Conservation (phyloP, 1,140 invertebrate species). For the Schlechtendalia chinensis region DNA sequence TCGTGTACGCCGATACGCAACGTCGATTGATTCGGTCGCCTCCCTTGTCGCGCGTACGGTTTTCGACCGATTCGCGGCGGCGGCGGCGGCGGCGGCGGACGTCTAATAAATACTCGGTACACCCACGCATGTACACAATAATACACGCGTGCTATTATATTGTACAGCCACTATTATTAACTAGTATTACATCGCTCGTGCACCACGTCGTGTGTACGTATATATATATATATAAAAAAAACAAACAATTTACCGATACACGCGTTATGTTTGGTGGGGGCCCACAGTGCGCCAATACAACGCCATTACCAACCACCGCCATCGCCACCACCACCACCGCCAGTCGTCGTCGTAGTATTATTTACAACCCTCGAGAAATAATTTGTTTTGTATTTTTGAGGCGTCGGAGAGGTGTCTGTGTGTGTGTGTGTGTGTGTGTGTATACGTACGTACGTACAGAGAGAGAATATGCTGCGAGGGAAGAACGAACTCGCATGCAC, state of each 20-base stretch:
- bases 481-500: too few species aligned
- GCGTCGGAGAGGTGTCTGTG: slow-evolving; percentile 3
- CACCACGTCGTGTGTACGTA: too few species aligned
- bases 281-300: too few species aligned
- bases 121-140: not conserved
- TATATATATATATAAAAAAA: slow-evolving; percentile 3
- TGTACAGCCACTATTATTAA: too few species aligned
- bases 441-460: not conserved
- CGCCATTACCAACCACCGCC: not conserved
- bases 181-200: too few species aligned
- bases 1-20: too few species aligned
- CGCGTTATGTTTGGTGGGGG: not conserved
- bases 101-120: not conserved
- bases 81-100: too few species aligned
- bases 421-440: not conserved
- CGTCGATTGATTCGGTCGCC: too few species aligned
- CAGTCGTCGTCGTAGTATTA: not conserved
- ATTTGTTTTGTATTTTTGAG: slow-evolving; percentile 32
- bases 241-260: slow-evolving; percentile 34
- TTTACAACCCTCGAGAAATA: slow-evolving; percentile 6
- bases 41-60: too few species aligned
- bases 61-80: too few species aligned
- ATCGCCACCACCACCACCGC: not conserved
- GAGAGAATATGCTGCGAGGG: too few species aligned
- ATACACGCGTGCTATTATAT: too few species aligned